Conservation (phyloP, 2,888 invertebrate species). For the Zaprionus obscuricornis region DNA sequence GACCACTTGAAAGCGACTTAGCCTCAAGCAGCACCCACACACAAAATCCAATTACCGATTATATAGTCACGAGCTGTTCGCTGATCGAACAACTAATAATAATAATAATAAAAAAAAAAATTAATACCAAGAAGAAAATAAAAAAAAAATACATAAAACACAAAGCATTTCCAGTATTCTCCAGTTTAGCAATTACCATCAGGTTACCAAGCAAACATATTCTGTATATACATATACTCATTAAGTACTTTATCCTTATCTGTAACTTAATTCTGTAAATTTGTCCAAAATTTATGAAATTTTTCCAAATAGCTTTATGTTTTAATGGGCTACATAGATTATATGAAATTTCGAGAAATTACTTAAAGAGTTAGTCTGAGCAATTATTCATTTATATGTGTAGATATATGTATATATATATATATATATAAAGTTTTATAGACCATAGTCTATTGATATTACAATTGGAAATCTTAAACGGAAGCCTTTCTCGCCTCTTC, state of each 20-base stretch:
- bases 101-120: background rate
- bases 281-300: too few species aligned
- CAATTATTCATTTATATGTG: too few species aligned
- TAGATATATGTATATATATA: too few species aligned
- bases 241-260: constrained; percentile 3
- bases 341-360: too few species aligned
- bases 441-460: too few species aligned
- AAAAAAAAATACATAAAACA: too few species aligned
- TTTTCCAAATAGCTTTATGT: too few species aligned
- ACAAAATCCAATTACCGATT: constrained; percentile 17
- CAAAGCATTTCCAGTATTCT: too few species aligned
- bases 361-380: too few species aligned
- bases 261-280: background rate
- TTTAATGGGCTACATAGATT: too few species aligned
- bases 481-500: constrained; percentile 8
- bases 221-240: background rate
- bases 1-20: constrained; percentile 29
- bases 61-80: constrained; percentile 22
- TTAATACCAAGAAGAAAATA: background rate
- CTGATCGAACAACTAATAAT: background rate
- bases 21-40: constrained; percentile 36
- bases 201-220: constrained; percentile 23
- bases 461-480: constrained; percentile 20
- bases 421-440: too few species aligned
- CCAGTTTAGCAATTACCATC: too few species aligned